These are phyloP conservation scores for Zenarchopterus dispar DNA, from an alignment of 2,797 vertebrate species.

Conservation along the genomic window DNA sequence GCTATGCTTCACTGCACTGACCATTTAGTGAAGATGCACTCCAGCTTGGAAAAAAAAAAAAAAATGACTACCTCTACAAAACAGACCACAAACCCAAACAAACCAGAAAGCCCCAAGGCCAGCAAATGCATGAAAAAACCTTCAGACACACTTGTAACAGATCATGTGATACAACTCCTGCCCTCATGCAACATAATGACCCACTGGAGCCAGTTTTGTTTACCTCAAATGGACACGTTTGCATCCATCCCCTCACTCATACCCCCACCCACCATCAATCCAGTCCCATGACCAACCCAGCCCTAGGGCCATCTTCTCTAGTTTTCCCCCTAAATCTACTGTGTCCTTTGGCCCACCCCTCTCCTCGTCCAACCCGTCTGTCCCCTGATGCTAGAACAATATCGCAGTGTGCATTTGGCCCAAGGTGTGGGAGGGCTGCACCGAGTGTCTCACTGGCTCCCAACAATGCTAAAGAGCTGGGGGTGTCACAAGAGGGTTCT, in stretches of 20 bases:
- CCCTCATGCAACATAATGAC: slow-evolving; percentile 61
- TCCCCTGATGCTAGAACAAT: slow-evolving; percentile 84
- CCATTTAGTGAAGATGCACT: slow-evolving; percentile 9
- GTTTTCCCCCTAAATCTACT: slow-evolving; percentile 49
- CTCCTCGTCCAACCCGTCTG: slow-evolving; percentile 58
- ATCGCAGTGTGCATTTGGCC: slow-evolving; percentile 83
- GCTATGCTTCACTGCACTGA: not conserved
- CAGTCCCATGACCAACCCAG: slow-evolving; percentile 72
- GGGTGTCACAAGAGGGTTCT: slow-evolving; percentile 52
- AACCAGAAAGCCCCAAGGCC: slow-evolving; percentile 47
- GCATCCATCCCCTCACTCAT: slow-evolving; percentile 21
- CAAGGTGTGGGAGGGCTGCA: slow-evolving; percentile 86
- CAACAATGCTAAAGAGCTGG: slow-evolving; percentile 80
- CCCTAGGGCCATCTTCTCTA: slow-evolving; percentile 68
- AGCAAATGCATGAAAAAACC: slow-evolving; percentile 42
- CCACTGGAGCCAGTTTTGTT: slow-evolving; percentile 68
- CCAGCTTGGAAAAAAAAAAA: slow-evolving; percentile 16
- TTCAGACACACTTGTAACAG: slow-evolving; percentile 39
- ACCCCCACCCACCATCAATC: slow-evolving; percentile 43
- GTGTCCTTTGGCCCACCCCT: slow-evolving; percentile 38
- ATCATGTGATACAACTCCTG: slow-evolving; percentile 58
- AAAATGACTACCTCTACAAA: slow-evolving; percentile 35
- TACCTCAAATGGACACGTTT: slow-evolving; percentile 59
- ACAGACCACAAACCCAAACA: slow-evolving; percentile 60
- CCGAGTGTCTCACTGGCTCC: slow-evolving; percentile 75